These are phyloP conservation scores for Linurgus olivaceus DNA, from an alignment of 2,797 vertebrate genomes.

Conservation along the genomic window DNA sequence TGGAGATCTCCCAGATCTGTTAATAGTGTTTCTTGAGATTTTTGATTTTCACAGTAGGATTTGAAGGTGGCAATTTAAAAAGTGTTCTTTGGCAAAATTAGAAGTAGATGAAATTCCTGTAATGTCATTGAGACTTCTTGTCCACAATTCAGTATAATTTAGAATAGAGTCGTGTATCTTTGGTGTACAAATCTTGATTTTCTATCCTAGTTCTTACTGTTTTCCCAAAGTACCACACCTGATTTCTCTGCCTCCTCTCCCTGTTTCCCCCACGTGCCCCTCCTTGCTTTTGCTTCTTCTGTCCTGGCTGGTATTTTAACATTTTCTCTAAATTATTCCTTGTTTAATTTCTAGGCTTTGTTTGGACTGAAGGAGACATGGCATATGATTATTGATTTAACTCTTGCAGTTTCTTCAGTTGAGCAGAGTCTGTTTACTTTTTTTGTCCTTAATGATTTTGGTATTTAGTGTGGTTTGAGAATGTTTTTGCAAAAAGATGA, in stretches of 20 bases:
- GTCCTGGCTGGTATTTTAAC: background rate
- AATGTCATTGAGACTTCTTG: background rate
- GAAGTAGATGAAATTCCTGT: background rate
- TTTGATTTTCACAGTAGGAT: background rate
- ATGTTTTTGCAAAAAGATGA: background rate
- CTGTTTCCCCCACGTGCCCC: rapidly evolving
- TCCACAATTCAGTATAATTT: background rate
- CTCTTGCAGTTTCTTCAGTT: background rate
- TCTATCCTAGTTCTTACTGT: background rate
- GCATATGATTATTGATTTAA: background rate
- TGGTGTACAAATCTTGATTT: background rate
- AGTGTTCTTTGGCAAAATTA: background rate
- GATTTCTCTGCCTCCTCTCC: background rate
- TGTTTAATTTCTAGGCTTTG: background rate
- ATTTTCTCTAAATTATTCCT: background rate
- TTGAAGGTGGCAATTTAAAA: background rate
- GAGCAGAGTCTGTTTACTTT: background rate
- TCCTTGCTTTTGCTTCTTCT: background rate
- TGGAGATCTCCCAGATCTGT: rapidly evolving
- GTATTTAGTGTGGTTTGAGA: background rate
- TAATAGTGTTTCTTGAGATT: background rate
- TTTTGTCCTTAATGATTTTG: background rate
- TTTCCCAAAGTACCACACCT: background rate
- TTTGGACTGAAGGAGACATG: background rate
- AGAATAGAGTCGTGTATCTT: background rate